Evolutionary conservation across 2,797 vertebrate species (phyloP).

Genomic region (Microhierax caerulescens): DNA sequence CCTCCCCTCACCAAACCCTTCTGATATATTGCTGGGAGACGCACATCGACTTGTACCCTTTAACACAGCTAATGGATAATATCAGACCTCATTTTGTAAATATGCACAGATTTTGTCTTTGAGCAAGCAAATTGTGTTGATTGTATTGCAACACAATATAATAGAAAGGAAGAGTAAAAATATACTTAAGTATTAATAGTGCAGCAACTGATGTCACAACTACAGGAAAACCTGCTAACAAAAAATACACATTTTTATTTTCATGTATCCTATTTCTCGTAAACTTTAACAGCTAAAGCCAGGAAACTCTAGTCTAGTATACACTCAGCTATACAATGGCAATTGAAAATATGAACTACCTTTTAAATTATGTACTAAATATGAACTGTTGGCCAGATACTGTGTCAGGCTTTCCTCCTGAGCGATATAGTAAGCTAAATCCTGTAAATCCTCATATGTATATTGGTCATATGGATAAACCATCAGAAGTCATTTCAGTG

Average conservation of each 20-base stretch:
- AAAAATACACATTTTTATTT: not conserved
- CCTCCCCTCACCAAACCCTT: not conserved
- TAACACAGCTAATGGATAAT: not conserved
- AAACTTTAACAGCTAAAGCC: not conserved
- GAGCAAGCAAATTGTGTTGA: not conserved
- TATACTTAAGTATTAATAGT: not conserved
- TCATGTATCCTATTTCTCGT: not conserved
- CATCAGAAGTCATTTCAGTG: not conserved
- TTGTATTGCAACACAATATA: not conserved
- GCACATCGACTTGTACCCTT: not conserved
- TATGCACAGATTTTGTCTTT: fast-evolving
- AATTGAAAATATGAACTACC: not conserved
- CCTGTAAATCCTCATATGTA: not conserved
- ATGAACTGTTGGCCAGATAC: not conserved
- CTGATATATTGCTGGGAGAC: not conserved
- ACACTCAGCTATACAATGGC: not conserved
- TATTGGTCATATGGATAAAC: not conserved
- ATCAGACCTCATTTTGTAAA: not conserved
- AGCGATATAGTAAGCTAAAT: not conserved
- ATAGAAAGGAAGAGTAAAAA: not conserved
- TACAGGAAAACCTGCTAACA: not conserved
- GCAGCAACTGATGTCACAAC: not conserved
- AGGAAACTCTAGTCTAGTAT: not conserved
- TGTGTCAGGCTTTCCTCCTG: not conserved
- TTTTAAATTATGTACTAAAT: not conserved